Evolutionary conservation across 2,797 vertebrate species (phyloP).

Genomic region (Sebastes alutus): DNA sequence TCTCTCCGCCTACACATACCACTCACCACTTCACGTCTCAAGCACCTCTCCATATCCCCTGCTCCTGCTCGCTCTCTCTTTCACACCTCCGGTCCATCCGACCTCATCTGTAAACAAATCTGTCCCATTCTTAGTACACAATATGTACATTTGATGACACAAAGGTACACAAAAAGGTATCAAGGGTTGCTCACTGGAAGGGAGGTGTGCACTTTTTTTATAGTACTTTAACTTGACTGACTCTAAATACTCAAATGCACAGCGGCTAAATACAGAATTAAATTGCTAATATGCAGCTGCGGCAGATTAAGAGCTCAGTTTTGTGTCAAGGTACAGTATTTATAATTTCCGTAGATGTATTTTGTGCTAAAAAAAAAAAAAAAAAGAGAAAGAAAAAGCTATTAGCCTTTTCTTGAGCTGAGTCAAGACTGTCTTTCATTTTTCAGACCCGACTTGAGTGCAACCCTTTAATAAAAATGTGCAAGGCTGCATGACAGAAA

Average conservation of each 20-base stretch:
- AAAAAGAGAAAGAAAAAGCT: background rate
- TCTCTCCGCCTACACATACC: conserved; percentile 16
- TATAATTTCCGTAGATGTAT: conserved; percentile 6
- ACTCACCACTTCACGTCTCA: conserved; percentile 39
- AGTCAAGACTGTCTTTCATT: conserved; percentile 26
- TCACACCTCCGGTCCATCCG: conserved; percentile 28
- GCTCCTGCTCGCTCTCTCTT: background rate
- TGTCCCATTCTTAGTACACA: background rate
- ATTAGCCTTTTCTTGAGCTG: conserved; percentile 10
- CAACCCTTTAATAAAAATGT: conserved; percentile 22
- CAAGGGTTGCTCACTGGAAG: background rate
- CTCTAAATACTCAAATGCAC: background rate
- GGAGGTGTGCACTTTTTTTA: background rate
- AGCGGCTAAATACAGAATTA: background rate
- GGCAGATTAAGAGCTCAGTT: background rate
- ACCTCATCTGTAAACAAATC: conserved; percentile 35
- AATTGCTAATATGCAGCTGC: background rate
- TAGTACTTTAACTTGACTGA: background rate
- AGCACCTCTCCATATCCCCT: conserved; percentile 36
- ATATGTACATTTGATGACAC: background rate
- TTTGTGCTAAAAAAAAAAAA: background rate
- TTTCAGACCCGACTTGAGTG: conserved; percentile 2
- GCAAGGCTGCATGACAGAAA: conserved; percentile 2
- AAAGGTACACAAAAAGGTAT: background rate
- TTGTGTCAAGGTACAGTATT: conserved; percentile 13